These are phyloP conservation scores for Lutjanus campechanus DNA, from an alignment of 2,797 vertebrate genomes.

Conservation along the genomic window DNA sequence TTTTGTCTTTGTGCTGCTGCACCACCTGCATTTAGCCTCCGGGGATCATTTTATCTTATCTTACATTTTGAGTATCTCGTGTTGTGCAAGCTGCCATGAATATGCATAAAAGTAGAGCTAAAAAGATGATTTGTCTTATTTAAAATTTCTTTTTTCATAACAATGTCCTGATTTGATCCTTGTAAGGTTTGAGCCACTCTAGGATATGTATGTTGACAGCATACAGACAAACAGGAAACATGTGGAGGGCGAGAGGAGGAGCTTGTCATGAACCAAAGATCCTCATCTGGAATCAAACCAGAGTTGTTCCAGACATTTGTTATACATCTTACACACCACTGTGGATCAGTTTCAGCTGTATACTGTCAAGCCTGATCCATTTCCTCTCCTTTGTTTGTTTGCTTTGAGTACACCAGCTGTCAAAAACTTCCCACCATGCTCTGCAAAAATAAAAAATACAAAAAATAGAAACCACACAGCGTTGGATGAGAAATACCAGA, in stretches of 20 bases:
- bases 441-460: background rate
- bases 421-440: background rate
- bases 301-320: background rate
- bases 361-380: background rate
- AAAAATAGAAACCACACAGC: background rate
- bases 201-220: background rate
- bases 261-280: too few relatives aligned
- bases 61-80: background rate
- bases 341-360: background rate
- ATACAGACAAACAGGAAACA: background rate
- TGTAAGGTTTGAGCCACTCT: background rate
- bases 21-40: background rate
- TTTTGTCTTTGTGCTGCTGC: background rate
- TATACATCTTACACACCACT: background rate
- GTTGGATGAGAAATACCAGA: conserved; percentile 1
- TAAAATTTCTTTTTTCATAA: background rate
- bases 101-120: background rate
- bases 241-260: background rate
- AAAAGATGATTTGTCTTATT: background rate
- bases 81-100: background rate
- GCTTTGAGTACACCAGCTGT: conserved; percentile 4
- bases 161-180: background rate
- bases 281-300: background rate
- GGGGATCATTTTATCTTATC: background rate
- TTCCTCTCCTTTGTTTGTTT: conserved; percentile 12